phyloP scores from a whole-genome alignment of 2,888 invertebrate genomes.

The Drosophila buzzatii region DNA sequence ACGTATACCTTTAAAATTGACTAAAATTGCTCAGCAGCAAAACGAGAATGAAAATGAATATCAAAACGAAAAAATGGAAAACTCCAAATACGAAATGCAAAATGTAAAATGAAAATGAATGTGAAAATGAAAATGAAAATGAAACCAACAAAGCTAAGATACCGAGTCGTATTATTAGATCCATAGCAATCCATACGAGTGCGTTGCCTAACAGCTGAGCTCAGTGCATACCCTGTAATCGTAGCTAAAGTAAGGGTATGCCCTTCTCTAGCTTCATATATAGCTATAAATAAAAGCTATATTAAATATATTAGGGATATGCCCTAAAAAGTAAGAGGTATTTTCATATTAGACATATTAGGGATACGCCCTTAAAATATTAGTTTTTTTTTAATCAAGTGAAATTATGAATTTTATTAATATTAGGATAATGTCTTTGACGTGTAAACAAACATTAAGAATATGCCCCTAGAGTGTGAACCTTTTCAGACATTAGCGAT shows the following conservation, averaged over 20 bases:
- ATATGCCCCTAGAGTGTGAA: neutral
- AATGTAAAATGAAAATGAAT: neutral
- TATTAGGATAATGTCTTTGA: too few relatives aligned
- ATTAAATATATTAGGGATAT: neutral
- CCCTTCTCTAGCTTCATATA: neutral
- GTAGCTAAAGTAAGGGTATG: neutral
- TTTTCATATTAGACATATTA: too few relatives aligned
- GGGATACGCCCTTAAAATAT: too few relatives aligned
- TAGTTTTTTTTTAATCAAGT: too few relatives aligned
- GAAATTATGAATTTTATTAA: too few relatives aligned
- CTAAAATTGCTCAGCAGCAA: conserved; percentile 11
- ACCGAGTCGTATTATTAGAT: conserved; percentile 20
- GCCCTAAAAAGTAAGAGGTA: too few relatives aligned
- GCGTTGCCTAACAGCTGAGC: neutral
- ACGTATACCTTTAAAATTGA: conserved; percentile 31
- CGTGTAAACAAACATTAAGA: neutral
- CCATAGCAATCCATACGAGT: conserved; percentile 2
- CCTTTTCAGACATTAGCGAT: neutral
- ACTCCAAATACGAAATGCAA: neutral
- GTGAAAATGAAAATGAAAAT: neutral
- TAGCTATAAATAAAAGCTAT: neutral
- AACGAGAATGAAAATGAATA: conserved; percentile 15
- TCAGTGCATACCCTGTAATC: neutral
- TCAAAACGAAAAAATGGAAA: conserved; percentile 15
- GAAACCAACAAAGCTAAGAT: conserved; percentile 27